Base-by-base conservation (phyloP, 2,888 invertebrate species). In the Hemicrepidius hirtus region DNA sequence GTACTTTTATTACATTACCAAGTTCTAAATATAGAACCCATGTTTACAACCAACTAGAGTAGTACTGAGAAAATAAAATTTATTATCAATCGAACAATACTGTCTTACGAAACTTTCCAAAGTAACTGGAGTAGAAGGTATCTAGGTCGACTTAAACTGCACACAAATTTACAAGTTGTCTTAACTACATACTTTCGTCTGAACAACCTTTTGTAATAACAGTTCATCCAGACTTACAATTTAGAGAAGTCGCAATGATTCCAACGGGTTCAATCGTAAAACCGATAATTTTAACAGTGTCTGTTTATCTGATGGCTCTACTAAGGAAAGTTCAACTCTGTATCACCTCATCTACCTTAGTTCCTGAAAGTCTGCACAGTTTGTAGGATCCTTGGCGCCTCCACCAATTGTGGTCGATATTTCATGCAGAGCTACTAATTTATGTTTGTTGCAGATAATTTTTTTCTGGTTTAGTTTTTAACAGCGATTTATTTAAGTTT, bases 301-400 rank as follows among this genome's bases (percentile, higher is more conserved):
- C 66, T 80, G 79, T 81, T 81, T 82, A 80, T 81, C 80, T 76
- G 76, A 74, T 73, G 77, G 76, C 76, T 80, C 79, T 79, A 80
- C 78, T 75, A 72, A 75, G 73, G 76, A 76, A 75, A 76, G 71
- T 82, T 81, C 77, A 79, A 81, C 78, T 80, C 80, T 76, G 78
- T 79, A 80, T 77, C 81, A 82, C 81, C 81, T 81, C 79, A 79
- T 81, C 80, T 80, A 82, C 82, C 82, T 83, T 81, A 80, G 78
- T 78, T 82, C 79, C 79, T 76, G 72, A 66, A 81, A 82, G 81
- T 82, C 81, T 81, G 76, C 78, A 75, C 78, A 83, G 81, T 84
- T 84, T 82, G 73, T 78, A 84, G 82, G 82, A 80, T 80, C 76
- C 69, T 68, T 77, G 84, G 84, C 84, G 85, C 84, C 85, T 79